Conservation (phyloP, 2,113 vertebrate species). For the Clarias batrachus region DNA sequence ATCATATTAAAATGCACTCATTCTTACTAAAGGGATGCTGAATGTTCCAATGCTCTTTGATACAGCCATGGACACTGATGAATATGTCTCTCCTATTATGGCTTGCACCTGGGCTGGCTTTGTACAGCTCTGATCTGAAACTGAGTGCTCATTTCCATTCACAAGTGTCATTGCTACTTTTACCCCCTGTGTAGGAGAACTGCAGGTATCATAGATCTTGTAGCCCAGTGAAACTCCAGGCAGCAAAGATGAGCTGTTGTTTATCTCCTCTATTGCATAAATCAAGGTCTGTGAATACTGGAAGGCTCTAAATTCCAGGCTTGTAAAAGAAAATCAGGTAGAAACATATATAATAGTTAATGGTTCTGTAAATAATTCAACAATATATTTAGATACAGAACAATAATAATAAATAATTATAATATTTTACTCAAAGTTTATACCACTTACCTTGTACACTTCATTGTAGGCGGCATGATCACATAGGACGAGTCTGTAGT, state of each 20-base stretch:
- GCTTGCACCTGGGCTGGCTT: conserved; percentile 61
- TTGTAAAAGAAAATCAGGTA: neutral
- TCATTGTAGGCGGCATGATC: conserved; percentile 4
- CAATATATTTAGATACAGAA: neutral
- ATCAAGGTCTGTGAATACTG: conserved; percentile 70
- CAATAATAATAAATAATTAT: neutral
- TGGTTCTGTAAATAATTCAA: neutral
- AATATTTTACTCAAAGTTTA: neutral
- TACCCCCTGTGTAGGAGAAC: conserved; percentile 60
- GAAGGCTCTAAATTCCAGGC: conserved; percentile 65
- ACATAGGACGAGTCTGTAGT: conserved; percentile 5
- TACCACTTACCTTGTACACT: conserved; percentile 17
- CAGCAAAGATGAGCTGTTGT: conserved; percentile 68
- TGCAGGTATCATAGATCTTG: conserved; percentile 69
- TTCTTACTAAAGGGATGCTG: conserved; percentile 64
- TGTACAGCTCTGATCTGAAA: conserved; percentile 44
- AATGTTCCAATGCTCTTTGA: conserved; percentile 67
- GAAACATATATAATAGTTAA: neutral
- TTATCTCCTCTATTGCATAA: conserved; percentile 73
- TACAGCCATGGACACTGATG: conserved; percentile 65
- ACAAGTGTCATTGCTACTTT: conserved; percentile 61
- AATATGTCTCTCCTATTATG: conserved; percentile 68
- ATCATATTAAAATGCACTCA: no score
- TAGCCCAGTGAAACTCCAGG: conserved; percentile 71
- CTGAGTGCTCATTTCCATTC: conserved; percentile 54